Conservation (phyloP, 2,797 vertebrate species). For the Myotis vivesi region DNA sequence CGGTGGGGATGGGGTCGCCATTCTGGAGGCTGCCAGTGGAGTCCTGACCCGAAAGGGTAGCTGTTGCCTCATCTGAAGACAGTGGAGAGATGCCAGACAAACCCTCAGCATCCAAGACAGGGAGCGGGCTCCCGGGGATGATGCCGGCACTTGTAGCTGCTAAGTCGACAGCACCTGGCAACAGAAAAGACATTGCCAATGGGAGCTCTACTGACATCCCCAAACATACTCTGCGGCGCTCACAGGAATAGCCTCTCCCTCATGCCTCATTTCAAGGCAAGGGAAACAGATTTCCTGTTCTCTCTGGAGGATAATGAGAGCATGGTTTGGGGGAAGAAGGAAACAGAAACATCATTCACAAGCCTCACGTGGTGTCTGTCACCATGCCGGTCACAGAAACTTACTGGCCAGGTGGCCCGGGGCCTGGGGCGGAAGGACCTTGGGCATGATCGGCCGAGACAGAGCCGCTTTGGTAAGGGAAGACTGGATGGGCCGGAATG, state of each 20-base stretch:
- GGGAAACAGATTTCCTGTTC: background rate
- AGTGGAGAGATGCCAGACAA: conserved; percentile 82
- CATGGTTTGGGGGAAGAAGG: background rate
- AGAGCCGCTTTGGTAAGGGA: conserved; percentile 89
- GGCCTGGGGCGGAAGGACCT: conserved; percentile 86
- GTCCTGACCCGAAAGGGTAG: conserved; percentile 74
- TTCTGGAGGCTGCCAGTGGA: conserved; percentile 79
- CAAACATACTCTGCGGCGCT: background rate
- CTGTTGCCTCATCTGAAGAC: conserved; percentile 78
- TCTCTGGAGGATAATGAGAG: background rate
- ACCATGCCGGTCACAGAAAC: conserved; percentile 68
- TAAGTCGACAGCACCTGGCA: conserved; percentile 94
- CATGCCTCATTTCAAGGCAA: background rate
- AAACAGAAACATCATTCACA: background rate
- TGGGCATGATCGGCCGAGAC: conserved; percentile 90
- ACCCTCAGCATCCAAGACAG: conserved; percentile 84
- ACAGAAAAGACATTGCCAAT: background rate
- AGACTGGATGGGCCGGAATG: conserved; percentile 96
- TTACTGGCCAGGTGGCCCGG: conserved; percentile 92
- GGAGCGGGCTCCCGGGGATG: conserved; percentile 91
- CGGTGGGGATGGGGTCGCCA: conserved; percentile 73
- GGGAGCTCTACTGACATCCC: background rate
- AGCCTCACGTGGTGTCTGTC: background rate
- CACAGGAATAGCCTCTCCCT: background rate
- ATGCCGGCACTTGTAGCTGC: conserved; percentile 98